Evolutionary conservation across 2,113 vertebrate genomes (phyloP).

Genomic region (Brachypodius melanocephalos): DNA sequence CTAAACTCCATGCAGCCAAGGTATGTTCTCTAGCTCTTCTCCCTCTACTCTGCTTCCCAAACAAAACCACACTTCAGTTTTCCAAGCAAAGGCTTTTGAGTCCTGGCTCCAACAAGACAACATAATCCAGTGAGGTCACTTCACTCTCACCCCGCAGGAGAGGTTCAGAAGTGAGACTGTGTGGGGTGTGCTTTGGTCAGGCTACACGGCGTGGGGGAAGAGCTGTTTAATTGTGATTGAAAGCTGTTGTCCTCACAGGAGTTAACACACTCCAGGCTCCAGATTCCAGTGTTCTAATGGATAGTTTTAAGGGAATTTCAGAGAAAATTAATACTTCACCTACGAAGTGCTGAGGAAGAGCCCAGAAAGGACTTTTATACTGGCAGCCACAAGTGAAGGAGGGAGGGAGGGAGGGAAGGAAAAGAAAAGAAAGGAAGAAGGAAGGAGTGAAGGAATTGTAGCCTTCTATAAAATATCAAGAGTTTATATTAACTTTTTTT

Average conservation of each 20-base stretch:
- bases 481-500: not conserved
- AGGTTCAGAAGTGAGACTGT: not conserved
- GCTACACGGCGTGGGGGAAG: accelerated
- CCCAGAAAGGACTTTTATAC: not conserved
- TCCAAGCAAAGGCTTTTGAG: not conserved
- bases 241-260: not conserved
- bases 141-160: not conserved
- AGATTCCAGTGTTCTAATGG: not conserved
- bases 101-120: not conserved
- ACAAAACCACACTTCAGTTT: not conserved
- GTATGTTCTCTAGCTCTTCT: not conserved
- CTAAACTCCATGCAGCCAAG: not conserved
- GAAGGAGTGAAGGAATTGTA: not conserved
- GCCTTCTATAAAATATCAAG: not conserved
- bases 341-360: not conserved
- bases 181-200: not conserved
- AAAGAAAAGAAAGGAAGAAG: not conserved
- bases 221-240: not conserved
- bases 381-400: not conserved
- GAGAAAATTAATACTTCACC: not conserved
- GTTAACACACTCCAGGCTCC: not conserved
- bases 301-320: not conserved
- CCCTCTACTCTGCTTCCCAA: not conserved
- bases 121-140: not conserved
- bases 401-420: not conserved